Evolutionary conservation across 2,797 vertebrate genomes (phyloP).

Genomic region (Hemitrygon akajei): DNA sequence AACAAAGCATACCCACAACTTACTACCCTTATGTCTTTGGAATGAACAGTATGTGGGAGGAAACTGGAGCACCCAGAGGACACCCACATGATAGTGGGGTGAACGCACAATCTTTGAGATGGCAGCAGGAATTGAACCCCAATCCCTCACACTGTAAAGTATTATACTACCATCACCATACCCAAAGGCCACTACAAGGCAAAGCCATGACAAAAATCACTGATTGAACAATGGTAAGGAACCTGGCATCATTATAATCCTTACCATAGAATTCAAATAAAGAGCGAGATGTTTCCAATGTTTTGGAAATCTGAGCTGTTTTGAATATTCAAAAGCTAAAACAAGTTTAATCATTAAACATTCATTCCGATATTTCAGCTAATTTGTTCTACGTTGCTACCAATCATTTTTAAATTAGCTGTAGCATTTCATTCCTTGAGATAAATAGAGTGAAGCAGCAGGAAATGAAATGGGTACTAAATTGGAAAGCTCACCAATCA

Average conservation of each 20-base stretch:
- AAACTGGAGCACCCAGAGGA: too few relatives aligned
- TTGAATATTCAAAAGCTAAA: neutral
- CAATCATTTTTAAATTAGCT: conserved; percentile 30
- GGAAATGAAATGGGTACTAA: neutral
- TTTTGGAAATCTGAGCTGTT: neutral
- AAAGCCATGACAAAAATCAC: neutral
- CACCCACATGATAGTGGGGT: too few relatives aligned
- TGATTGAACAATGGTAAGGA: neutral
- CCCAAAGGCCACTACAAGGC: neutral
- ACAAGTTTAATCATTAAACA: conserved; percentile 31
- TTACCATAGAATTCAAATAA: neutral
- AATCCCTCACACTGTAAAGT: too few relatives aligned
- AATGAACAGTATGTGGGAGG: too few relatives aligned
- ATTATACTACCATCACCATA: too few relatives aligned
- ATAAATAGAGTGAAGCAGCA: neutral
- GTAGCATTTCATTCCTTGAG: neutral
- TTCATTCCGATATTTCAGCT: conserved; percentile 31
- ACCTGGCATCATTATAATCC: neutral
- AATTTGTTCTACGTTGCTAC: conserved; percentile 5
- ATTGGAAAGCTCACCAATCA: neutral
- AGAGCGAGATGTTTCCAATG: neutral
- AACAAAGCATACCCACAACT: too few relatives aligned
- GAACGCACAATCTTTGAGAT: too few relatives aligned
- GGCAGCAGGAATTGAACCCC: too few relatives aligned
- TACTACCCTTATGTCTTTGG: too few relatives aligned